Evolutionary conservation across 2,113 vertebrate species (phyloP).

Genomic region (Ammodytes dubius): DNA sequence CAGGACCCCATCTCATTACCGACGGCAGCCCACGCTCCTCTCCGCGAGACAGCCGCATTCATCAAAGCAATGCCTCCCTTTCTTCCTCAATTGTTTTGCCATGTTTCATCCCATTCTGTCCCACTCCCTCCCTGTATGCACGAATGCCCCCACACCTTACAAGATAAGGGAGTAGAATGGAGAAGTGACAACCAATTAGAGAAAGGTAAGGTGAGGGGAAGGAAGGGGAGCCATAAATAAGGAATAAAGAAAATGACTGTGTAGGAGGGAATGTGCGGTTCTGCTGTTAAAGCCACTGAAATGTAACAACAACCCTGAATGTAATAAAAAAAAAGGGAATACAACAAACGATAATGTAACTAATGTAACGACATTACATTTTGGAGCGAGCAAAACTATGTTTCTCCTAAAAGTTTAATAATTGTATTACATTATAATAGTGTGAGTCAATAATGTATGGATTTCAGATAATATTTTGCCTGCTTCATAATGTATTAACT

Average conservation of each 20-base stretch:
- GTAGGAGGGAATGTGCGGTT: not conserved
- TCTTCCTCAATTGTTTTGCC: conserved; percentile 39
- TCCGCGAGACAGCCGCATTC: conserved; percentile 67
- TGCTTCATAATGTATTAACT: too few species aligned
- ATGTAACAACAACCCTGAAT: too few species aligned
- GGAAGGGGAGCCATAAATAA: conserved; percentile 41
- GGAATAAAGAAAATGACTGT: conserved; percentile 20
- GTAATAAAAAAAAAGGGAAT: too few species aligned
- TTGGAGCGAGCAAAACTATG: too few species aligned
- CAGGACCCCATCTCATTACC: conserved; percentile 73
- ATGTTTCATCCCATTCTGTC: conserved; percentile 19
- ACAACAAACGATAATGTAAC: too few species aligned
- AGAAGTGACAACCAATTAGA: conserved; percentile 66
- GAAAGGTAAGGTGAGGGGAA: conserved; percentile 29
- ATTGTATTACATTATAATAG: too few species aligned
- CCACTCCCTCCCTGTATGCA: conserved; percentile 50
- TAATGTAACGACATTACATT: too few species aligned
- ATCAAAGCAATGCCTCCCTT: conserved; percentile 61
- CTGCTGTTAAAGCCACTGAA: too few species aligned
- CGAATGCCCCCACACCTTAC: conserved; percentile 45
- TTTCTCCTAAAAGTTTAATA: too few species aligned
- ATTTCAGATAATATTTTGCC: too few species aligned
- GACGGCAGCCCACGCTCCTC: conserved; percentile 52
- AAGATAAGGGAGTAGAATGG: conserved; percentile 61
- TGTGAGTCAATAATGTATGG: too few species aligned